phyloP scores from a whole-genome alignment of 2,113 vertebrate genomes.

The Barnardius zonarius region DNA sequence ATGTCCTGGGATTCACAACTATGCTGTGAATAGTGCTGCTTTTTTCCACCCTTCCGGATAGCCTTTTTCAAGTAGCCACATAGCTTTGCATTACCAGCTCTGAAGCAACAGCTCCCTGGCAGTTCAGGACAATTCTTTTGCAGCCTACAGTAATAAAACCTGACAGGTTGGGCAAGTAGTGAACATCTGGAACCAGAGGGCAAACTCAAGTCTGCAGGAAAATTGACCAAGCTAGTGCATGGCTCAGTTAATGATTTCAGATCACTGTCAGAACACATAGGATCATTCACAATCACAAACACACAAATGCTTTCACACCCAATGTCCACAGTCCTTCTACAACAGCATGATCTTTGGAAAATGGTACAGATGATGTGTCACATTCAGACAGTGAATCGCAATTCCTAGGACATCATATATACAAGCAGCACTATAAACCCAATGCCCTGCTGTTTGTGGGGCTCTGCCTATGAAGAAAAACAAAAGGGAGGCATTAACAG shows the following conservation, averaged over 20 bases:
- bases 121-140: neutral
- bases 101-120: neutral
- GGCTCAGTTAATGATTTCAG: neutral
- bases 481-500: neutral
- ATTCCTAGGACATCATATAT: neutral
- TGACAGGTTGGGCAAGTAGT: neutral
- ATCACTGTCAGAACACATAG: neutral
- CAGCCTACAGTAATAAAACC: neutral
- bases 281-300: neutral
- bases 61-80: neutral
- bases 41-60: neutral
- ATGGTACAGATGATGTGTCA: neutral
- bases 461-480: neutral
- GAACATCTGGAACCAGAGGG: neutral
- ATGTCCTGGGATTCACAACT: neutral
- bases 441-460: neutral
- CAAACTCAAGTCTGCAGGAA: neutral
- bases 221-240: neutral
- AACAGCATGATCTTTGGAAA: neutral
- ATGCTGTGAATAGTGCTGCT: neutral
- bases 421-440: neutral
- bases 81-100: neutral
- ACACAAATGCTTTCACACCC: neutral
- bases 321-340: neutral
- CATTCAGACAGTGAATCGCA: neutral